These are phyloP conservation scores for Cheirogaleus medius DNA, from an alignment of 2,113 vertebrate species.

Conservation along the genomic window DNA sequence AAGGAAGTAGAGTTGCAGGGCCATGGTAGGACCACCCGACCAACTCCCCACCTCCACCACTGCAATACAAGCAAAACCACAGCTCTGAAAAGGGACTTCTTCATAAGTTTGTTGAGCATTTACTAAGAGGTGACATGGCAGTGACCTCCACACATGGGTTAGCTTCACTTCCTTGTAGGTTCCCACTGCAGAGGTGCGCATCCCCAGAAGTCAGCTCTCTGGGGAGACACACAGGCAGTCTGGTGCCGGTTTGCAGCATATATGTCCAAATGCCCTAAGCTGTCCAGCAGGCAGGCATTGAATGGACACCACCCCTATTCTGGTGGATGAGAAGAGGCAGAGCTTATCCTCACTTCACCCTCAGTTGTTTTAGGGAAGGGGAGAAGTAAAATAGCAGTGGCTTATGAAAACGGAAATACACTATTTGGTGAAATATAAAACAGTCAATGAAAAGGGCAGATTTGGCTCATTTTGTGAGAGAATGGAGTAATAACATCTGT, in stretches of 20 bases:
- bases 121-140: neutral
- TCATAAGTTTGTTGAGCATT: neutral
- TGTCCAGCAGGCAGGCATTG: neutral
- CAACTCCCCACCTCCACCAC: neutral
- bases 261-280: neutral
- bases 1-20: neutral
- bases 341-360: neutral
- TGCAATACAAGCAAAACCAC: neutral
- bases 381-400: neutral
- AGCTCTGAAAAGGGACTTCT: neutral
- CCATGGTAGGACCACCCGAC: neutral
- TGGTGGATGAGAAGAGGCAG: neutral
- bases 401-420: neutral
- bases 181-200: neutral
- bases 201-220: neutral
- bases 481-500: neutral
- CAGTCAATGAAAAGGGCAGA: neutral
- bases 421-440: neutral
- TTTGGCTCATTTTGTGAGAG: neutral
- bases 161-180: neutral
- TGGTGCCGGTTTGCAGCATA: neutral
- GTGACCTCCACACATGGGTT: neutral
- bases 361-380: neutral
- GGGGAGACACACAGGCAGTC: neutral
- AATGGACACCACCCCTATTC: neutral